A percentile compares a stretch with the other conserved stretches of the same genome.
phyloP scores from a whole-genome alignment of 1,140 invertebrate species.

The Drosophila murphyi region DNA sequence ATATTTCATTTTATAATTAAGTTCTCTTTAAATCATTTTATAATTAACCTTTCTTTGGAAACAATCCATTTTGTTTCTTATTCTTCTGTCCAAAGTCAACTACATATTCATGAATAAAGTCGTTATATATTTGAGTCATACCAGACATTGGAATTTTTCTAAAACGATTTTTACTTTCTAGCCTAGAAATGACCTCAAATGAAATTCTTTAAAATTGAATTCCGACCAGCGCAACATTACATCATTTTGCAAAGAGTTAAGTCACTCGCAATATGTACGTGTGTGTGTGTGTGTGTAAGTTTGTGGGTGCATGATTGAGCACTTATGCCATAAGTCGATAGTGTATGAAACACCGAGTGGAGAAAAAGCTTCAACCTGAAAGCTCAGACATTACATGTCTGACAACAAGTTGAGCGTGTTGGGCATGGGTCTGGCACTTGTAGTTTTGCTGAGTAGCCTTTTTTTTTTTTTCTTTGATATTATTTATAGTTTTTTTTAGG shows the following conservation, averaged over 20 bases:
- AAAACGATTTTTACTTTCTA: background rate
- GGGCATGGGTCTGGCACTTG: constrained; percentile 28
- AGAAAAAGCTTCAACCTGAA: constrained; percentile 67
- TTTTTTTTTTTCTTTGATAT: constrained; percentile 44
- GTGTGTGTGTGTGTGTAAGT: constrained; percentile 10
- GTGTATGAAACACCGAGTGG: constrained; percentile 37
- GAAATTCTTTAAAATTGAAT: constrained; percentile 58
- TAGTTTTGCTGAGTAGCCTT: constrained; percentile 49
- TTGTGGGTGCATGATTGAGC: constrained; percentile 66
- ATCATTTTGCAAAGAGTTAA: constrained; percentile 64
- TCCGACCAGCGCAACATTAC: constrained; percentile 43
- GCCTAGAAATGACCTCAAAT: constrained; percentile 36
- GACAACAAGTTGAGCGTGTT: constrained; percentile 23
- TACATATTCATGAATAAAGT: background rate
- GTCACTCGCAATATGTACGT: constrained; percentile 36
- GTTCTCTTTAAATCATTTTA: background rate
- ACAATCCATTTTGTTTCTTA: background rate
- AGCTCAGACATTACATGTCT: constrained; percentile 57
- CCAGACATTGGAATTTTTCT: background rate
- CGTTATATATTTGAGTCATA: background rate
- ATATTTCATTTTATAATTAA: no score
- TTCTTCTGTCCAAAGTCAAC: background rate
- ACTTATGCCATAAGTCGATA: constrained; percentile 57
- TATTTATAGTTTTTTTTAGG: constrained; percentile 54
- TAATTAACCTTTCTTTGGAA: background rate